A percentile compares a stretch with the other conserved stretches of the same genome.
These are phyloP conservation scores for Orussus abietinus DNA, from an alignment of 1,140 invertebrate species.

Conservation along the genomic window DNA sequence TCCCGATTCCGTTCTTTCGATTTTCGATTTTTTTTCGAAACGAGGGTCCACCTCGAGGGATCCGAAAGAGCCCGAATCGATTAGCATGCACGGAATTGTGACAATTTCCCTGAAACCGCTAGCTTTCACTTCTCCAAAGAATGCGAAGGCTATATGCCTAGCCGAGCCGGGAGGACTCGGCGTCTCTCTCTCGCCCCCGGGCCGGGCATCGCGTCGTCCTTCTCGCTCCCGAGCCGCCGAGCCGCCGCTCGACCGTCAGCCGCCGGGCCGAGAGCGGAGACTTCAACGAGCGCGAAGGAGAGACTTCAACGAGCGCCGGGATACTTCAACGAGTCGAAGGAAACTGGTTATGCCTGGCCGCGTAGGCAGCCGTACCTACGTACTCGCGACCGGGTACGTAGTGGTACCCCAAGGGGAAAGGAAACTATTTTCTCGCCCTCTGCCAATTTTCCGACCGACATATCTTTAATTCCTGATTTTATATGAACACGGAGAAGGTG, in stretches of 20 bases:
- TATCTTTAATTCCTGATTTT: no score
- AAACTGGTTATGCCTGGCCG: conserved; percentile 30
- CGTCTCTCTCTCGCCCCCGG: conserved; percentile 23
- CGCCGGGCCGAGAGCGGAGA: no score
- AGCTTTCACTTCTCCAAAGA: conserved; percentile 49
- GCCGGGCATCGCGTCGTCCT: conserved; percentile 20
- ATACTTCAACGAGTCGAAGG: conserved; percentile 34
- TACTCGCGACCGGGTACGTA: not conserved
- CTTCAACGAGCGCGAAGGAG: not conserved
- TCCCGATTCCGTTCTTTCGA: no score
- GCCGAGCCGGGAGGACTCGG: conserved; percentile 14
- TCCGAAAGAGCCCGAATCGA: no score
- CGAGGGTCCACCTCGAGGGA: no score
- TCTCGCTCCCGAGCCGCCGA: conserved; percentile 16
- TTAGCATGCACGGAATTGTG: no score
- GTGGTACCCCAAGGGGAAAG: conserved; percentile 6
- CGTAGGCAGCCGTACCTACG: conserved; percentile 11
- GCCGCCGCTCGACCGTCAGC: no score
- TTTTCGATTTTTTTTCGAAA: no score
- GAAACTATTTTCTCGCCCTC: no score
- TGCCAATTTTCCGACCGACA: no score
- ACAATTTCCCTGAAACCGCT: conserved; percentile 47
- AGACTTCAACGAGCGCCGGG: conserved; percentile 14
- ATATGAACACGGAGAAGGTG: no score
- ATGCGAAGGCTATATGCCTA: conserved; percentile 44